Evolutionary conservation across 2,113 vertebrate species (phyloP).

Genomic region (Callaeas wilsoni): DNA sequence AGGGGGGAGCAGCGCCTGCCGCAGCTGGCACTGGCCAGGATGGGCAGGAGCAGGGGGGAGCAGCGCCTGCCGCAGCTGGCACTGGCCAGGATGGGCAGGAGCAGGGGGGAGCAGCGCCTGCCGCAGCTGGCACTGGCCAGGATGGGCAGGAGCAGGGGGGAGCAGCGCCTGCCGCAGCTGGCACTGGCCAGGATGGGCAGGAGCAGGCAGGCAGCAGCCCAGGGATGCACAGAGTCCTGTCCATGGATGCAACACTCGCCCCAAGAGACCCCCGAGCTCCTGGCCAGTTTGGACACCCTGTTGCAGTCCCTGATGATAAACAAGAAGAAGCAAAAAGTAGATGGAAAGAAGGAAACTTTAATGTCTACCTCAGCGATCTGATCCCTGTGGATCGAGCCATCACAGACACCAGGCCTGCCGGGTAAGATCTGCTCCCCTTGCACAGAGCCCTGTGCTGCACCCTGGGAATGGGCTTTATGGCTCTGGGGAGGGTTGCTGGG

Average conservation of each 20-base stretch:
- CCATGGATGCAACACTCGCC: slow-evolving; percentile 76
- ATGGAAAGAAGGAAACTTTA: slow-evolving; percentile 95
- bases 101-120: fast-evolving
- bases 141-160: fast-evolving
- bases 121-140: background rate
- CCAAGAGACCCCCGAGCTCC: slow-evolving; percentile 81
- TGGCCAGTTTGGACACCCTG: slow-evolving; percentile 87
- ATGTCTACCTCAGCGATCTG: slow-evolving; percentile 92
- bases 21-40: fast-evolving
- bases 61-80: fast-evolving
- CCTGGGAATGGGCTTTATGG: background rate
- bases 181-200: fast-evolving
- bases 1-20: background rate
- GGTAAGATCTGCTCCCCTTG: slow-evolving; percentile 75
- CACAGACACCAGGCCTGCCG: slow-evolving; percentile 85
- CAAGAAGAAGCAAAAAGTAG: slow-evolving; percentile 77
- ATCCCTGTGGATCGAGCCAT: slow-evolving; percentile 92
- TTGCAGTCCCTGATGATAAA: slow-evolving; percentile 70
- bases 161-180: fast-evolving
- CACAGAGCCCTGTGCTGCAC: fast-evolving
- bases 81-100: background rate
- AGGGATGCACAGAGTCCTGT: slow-evolving; percentile 76
- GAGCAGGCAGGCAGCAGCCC: background rate
- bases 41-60: fast-evolving
- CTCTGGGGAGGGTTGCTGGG: background rate